Evolutionary conservation across 1,140 invertebrate genomes (phyloP), one percentile per base, ranked within the genome.

Genomic region (Liolophura sinensis): DNA sequence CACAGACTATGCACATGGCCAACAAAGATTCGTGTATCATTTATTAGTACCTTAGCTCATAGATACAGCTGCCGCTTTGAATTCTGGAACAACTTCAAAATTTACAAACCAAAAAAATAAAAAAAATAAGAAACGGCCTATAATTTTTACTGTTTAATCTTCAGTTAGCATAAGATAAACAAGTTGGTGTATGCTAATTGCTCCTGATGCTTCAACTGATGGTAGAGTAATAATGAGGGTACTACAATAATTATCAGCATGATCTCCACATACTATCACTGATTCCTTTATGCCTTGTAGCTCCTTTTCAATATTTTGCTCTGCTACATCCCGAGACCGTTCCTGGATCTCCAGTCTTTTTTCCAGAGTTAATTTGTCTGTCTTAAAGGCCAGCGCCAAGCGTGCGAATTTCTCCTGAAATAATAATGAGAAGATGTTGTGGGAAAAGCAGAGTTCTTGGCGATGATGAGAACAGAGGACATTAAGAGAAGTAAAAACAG

Each of bases 381-480:
- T 87, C 67, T 86, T 85, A 73, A 87, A 87, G n/a, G 87, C 86
- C 58, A 88, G 69, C 1, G 85, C 81, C 16, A 88, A 76, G 60
- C 80, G 82, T 12, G 76, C 80, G 73, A 86, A 87, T 67, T 86
- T 87, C 65, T 75, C 82, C 87, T 88, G 75, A 22, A 73, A 61
- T 55, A 67, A 64, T 40, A 49, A 50, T 52, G 57, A 18, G 57
- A 18, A 5, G 27, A 6, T 59, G 20, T 4, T 3, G 31, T 3
- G 31, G 31, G 31, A 40, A 40, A 40, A 40, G 31, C 51, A 54
- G 51, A 24, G 24, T 54, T 54, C 24, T 54, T 54, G 51, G 51
- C 3, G 9, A 40, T 40, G 31, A 40, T 40, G 31, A 40, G 31
- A 5, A 3, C 31, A 9, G 31, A 40, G 31, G 31, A 40, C 31